Conservation (phyloP, 2,797 vertebrate species). For the Paratrypauchen microcephalus region DNA sequence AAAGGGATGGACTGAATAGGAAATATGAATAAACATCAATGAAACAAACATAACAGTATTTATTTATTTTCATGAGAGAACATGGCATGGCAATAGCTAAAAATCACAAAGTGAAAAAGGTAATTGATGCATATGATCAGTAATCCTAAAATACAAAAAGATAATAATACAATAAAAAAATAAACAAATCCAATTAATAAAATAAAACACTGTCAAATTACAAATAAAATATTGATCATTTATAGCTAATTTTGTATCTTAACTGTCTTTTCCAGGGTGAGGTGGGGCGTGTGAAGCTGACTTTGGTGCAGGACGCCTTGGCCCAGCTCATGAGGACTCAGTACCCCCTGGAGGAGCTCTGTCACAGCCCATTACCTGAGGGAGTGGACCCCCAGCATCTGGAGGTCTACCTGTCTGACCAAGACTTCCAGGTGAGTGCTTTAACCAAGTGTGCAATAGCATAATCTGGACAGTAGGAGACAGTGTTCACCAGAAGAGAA, state of each 20-base stretch:
- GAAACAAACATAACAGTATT: neutral
- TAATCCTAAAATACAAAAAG: too few relatives aligned
- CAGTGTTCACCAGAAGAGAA: conserved; percentile 36
- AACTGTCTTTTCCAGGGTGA: conserved; percentile 47
- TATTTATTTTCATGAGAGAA: too few relatives aligned
- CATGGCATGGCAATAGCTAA: neutral
- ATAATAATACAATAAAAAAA: too few relatives aligned
- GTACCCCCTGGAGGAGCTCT: conserved; percentile 73
- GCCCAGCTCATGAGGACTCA: conserved; percentile 72
- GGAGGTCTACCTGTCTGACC: conserved; percentile 77
- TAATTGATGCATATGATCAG: neutral
- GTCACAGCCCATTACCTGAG: conserved; percentile 70
- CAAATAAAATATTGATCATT: neutral
- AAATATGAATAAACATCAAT: too few relatives aligned
- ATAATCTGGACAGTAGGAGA: conserved; percentile 39
- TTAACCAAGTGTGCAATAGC: too few relatives aligned
- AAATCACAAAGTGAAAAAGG: neutral
- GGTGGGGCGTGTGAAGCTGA: conserved; percentile 67
- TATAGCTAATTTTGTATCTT: neutral
- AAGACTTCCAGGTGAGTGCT: conserved; percentile 76
- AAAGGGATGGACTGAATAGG: too few relatives aligned
- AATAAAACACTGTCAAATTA: too few relatives aligned
- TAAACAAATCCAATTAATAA: too few relatives aligned
- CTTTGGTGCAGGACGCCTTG: conserved; percentile 81
- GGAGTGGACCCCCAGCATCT: conserved; percentile 75